Conservation (phyloP, 2,797 vertebrate genomes). For the Notamacropus eugenii region DNA sequence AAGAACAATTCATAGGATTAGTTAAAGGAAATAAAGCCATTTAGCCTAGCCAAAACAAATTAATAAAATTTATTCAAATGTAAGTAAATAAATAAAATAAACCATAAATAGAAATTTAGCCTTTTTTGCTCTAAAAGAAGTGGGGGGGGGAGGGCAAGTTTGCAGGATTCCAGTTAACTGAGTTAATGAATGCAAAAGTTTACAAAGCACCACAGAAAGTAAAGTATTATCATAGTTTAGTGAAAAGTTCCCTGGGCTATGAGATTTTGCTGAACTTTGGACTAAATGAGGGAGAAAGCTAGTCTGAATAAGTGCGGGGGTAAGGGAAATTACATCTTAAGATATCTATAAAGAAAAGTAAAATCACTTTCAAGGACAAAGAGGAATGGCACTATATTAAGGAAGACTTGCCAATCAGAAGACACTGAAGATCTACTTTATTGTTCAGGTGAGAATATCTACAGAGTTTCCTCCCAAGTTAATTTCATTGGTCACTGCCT, state of each 20-base stretch:
- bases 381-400: background rate
- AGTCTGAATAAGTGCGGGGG: background rate
- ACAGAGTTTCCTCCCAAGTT: background rate
- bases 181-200: background rate
- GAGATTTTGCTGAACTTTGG: background rate
- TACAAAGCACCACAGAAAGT: background rate
- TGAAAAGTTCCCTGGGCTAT: background rate
- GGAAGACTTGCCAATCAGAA: background rate
- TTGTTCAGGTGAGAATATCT: background rate
- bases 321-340: background rate
- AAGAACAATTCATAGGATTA: background rate
- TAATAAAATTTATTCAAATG: background rate
- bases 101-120: background rate
- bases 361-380: background rate
- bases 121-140: background rate
- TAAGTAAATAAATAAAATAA: background rate
- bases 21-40: background rate
- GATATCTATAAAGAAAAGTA: background rate
- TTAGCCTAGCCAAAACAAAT: background rate
- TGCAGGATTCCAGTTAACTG: background rate
- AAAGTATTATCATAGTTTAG: background rate
- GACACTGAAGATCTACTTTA: background rate
- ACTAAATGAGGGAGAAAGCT: background rate
- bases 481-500: background rate
- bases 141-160: background rate